phyloP scores from a whole-genome alignment of 2,113 vertebrate species.

The Phaethon lepturus region DNA sequence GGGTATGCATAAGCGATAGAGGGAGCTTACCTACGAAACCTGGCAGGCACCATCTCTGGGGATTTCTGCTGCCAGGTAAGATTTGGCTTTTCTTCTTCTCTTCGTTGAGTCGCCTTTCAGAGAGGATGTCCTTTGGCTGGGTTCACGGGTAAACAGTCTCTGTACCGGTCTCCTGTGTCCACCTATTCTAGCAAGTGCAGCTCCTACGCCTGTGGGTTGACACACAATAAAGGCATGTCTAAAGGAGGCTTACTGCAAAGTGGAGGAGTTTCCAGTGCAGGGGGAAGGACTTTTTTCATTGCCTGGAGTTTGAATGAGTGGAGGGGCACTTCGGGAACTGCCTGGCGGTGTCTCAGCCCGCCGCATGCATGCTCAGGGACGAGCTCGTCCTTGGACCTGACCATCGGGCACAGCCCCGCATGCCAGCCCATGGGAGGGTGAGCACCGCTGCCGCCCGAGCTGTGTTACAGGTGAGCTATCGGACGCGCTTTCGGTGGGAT shows the following conservation, averaged over 20 bases:
- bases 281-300: not conserved
- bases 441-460: fast-evolving
- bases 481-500: fast-evolving
- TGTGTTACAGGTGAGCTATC: not conserved
- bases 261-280: not conserved
- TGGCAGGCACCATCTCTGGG: not conserved
- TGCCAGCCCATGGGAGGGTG: not conserved
- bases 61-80: constrained; percentile 62
- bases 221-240: not conserved
- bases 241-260: constrained; percentile 17
- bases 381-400: not conserved
- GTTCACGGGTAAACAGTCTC: not conserved
- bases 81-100: constrained; percentile 1
- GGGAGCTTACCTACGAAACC: not conserved
- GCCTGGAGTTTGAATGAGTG: not conserved
- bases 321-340: not conserved
- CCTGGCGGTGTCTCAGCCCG: not conserved
- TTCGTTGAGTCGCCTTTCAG: not conserved
- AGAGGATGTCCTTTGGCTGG: not conserved
- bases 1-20: not conserved
- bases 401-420: fast-evolving
- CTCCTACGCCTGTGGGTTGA: not conserved
- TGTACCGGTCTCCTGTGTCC: not conserved
- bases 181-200: not conserved
- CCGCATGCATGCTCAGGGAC: not conserved